Conservation (phyloP, 2,797 vertebrate genomes). For the Hypotaenidia philippensis region DNA sequence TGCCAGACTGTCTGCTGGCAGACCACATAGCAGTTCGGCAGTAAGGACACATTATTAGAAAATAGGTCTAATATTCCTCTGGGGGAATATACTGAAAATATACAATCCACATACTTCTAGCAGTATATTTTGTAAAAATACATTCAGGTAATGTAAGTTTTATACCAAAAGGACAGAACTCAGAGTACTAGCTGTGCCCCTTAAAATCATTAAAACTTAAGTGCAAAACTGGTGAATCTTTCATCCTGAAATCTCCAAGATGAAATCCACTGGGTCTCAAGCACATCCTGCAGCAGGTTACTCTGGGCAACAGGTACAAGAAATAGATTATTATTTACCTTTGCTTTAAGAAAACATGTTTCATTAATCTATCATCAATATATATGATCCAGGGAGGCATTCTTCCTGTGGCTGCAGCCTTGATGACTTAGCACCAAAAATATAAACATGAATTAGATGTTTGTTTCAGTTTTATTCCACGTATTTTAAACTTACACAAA, state of each 20-base stretch:
- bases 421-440: not conserved
- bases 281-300: not conserved
- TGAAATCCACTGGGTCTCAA: not conserved
- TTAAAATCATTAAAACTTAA: not conserved
- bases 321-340: not conserved
- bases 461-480: not conserved
- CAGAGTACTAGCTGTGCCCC: not conserved
- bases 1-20: constrained; percentile 65
- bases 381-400: not conserved
- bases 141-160: not conserved
- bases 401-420: not conserved
- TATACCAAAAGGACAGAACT: not conserved
- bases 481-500: not conserved
- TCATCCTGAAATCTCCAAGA: not conserved
- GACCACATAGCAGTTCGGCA: not conserved
- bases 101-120: not conserved
- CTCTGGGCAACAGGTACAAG: not conserved
- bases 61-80: constrained; percentile 32
- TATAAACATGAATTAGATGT: not conserved
- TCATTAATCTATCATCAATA: not conserved
- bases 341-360: not conserved
- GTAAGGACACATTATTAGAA: constrained; percentile 31
- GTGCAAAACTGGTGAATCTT: not conserved
- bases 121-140: not conserved
- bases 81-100: constrained; percentile 29